Percentiles rank a stretch among this genome's conserved stretches.
phyloP scores from a whole-genome alignment of 2,888 invertebrate species.

The Timandra comae region DNA sequence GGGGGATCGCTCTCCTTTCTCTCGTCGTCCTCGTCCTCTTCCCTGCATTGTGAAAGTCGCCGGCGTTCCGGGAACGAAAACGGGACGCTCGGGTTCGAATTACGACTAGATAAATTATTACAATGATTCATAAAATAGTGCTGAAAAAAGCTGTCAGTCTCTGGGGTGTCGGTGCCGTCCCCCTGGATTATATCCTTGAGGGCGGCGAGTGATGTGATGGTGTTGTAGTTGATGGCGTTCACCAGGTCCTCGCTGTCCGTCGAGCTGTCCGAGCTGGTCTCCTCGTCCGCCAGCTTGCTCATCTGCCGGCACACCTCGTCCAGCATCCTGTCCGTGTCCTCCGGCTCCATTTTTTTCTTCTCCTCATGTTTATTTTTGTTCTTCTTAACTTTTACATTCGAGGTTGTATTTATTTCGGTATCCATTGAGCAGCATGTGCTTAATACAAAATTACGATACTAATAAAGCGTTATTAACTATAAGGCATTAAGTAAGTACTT shows the following conservation, averaged over 20 bases:
- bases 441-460: slow-evolving; percentile 29
- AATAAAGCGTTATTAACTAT: slow-evolving; percentile 29
- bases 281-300: slow-evolving; percentile 33
- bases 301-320: slow-evolving; percentile 38
- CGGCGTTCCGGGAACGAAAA: slow-evolving; percentile 78
- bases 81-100: slow-evolving; percentile 52
- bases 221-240: slow-evolving; percentile 82
- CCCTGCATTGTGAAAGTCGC: slow-evolving; percentile 87
- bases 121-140: slow-evolving; percentile 85
- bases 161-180: slow-evolving; percentile 73
- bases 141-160: slow-evolving; percentile 80
- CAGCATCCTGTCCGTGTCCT: slow-evolving; percentile 27
- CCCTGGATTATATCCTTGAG: slow-evolving; percentile 81
- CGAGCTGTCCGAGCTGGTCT: slow-evolving; percentile 62
- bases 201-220: slow-evolving; percentile 81
- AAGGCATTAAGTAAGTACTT: slow-evolving; percentile 34
- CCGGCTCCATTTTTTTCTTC: slow-evolving; percentile 51
- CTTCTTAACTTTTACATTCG: slow-evolving; percentile 44
- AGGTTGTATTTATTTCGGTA: slow-evolving; percentile 43
- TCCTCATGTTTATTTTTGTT: slow-evolving; percentile 57
- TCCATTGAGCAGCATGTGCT: slow-evolving; percentile 65
- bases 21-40: slow-evolving; percentile 88
- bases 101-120: slow-evolving; percentile 81
- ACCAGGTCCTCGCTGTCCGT: slow-evolving; percentile 80
- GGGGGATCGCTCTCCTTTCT: slow-evolving; percentile 45